phyloP scores from a whole-genome alignment of 2,113 vertebrate genomes.

The Diphyllodes magnificus region DNA sequence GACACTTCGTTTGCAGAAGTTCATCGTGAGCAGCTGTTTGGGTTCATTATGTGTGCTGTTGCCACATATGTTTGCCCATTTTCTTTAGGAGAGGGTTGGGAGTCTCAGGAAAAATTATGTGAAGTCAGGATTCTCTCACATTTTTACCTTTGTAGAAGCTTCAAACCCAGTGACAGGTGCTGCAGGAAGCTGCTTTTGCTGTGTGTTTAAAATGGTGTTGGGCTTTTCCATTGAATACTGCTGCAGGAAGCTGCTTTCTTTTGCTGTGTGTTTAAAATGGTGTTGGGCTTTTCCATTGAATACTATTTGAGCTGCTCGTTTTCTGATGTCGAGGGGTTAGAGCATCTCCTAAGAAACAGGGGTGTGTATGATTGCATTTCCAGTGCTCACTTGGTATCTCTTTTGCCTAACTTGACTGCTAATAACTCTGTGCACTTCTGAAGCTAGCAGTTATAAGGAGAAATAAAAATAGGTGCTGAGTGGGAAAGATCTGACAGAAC shows the following conservation, averaged over 20 bases:
- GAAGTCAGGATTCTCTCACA: neutral
- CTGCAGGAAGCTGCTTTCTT: neutral
- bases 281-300: neutral
- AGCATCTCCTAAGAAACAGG: neutral
- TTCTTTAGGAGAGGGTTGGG: neutral
- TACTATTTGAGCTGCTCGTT: neutral
- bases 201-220: neutral
- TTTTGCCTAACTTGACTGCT: neutral
- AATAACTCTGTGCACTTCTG: neutral
- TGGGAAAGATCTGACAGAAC: neutral
- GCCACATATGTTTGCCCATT: neutral
- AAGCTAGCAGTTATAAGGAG: neutral
- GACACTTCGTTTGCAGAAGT: neutral
- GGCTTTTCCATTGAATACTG: neutral
- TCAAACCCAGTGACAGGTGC: neutral
- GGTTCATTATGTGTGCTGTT: neutral
- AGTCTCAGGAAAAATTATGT: neutral
- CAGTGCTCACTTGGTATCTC: neutral
- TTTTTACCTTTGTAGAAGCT: neutral
- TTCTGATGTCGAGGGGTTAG: neutral
- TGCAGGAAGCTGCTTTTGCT: neutral
- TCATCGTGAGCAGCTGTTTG: neutral
- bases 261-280: neutral
- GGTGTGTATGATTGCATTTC: neutral
- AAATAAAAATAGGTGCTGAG: neutral